Evolutionary conservation across 2,113 vertebrate species (phyloP).

Genomic region (Hystrix cristata): DNA sequence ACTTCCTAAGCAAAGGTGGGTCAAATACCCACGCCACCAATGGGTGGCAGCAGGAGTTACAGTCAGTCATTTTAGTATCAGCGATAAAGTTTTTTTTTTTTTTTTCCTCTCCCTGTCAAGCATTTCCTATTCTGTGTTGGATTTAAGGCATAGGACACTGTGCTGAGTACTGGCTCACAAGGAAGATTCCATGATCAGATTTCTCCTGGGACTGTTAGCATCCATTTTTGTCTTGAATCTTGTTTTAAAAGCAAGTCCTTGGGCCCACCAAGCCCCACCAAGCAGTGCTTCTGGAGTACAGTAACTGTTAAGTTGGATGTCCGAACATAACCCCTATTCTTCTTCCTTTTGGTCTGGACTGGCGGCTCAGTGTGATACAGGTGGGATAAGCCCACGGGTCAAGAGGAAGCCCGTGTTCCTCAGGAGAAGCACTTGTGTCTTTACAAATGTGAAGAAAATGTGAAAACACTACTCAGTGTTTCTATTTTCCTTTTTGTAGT

Average conservation of each 20-base stretch:
- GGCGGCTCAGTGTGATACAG: not conserved
- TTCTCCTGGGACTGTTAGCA: not conserved
- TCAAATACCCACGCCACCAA: not conserved
- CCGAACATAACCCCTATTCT: no score
- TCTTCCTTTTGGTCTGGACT: not conserved
- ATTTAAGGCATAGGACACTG: not conserved
- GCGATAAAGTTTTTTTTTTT: not conserved
- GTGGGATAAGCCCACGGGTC: not conserved
- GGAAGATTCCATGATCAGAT: not conserved
- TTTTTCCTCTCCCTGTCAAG: not conserved
- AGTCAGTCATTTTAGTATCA: not conserved
- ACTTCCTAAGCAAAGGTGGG: not conserved
- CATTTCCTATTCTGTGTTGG: not conserved
- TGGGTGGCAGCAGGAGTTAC: not conserved
- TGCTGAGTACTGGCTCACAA: not conserved
- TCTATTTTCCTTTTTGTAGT: not conserved
- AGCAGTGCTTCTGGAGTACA: not conserved
- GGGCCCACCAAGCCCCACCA: not conserved
- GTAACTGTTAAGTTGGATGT: not conserved
- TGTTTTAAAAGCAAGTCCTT: not conserved
- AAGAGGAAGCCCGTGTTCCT: not conserved
- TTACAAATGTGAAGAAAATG: not conserved
- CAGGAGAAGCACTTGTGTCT: not conserved
- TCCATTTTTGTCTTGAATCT: not conserved
- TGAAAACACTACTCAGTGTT: not conserved